Evolutionary conservation across 2,113 vertebrate genomes (phyloP).

Genomic region (Spheniscus mendiculus): DNA sequence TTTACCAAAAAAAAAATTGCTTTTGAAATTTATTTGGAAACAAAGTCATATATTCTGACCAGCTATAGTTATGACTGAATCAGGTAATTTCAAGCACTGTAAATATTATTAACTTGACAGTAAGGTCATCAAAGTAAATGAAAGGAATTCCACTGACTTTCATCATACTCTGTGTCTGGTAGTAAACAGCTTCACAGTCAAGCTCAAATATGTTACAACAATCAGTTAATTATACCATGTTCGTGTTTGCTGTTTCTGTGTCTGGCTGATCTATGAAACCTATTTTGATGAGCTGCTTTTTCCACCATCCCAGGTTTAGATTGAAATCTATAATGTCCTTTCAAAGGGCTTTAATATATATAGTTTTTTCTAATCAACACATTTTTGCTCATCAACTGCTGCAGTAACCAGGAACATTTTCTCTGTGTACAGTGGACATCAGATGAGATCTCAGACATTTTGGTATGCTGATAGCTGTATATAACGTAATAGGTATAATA

Average conservation of each 20-base stretch:
- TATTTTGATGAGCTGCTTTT: not conserved
- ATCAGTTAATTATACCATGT: not conserved
- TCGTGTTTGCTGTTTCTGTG: not conserved
- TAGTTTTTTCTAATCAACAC: not conserved
- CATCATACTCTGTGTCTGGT: not conserved
- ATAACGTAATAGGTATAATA: fast-evolving
- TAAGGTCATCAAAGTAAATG: not conserved
- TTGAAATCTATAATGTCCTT: not conserved
- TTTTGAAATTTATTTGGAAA: not conserved
- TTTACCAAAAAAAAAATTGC: not conserved
- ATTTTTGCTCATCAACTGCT: not conserved
- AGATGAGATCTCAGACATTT: not conserved
- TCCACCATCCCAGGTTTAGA: not conserved
- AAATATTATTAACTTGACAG: not conserved
- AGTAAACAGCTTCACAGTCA: not conserved
- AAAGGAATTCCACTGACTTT: not conserved
- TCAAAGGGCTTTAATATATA: not conserved
- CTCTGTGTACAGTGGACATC: fast-evolving
- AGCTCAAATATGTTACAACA: not conserved
- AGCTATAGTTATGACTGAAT: not conserved
- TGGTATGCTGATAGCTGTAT: not conserved
- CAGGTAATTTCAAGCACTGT: not conserved
- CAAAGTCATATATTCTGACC: not conserved
- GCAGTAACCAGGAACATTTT: not conserved
- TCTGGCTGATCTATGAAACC: not conserved